Conservation (phyloP, 2,888 invertebrate species). For the Drosophila incognita region DNA sequence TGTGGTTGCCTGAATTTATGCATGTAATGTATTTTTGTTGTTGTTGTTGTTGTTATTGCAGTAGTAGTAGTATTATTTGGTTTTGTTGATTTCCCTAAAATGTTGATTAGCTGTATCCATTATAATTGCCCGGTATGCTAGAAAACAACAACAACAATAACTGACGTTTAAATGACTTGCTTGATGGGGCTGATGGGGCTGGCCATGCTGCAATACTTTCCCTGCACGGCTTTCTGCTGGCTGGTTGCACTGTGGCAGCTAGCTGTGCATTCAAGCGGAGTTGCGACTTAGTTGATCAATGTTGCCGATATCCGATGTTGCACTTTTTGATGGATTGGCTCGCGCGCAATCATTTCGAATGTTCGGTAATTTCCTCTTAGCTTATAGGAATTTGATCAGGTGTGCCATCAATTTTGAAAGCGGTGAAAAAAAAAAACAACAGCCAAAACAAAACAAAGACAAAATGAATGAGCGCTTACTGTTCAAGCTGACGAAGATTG, state of each 20-base stretch:
- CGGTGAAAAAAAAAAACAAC: background rate
- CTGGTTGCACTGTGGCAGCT: slow-evolving; percentile 21
- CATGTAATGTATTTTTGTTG: slow-evolving; percentile 23
- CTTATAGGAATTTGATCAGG: slow-evolving; percentile 61
- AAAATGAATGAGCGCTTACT: slow-evolving; percentile 12
- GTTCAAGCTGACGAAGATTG: slow-evolving; percentile 3
- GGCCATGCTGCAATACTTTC: slow-evolving; percentile 54
- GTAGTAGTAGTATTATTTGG: slow-evolving; percentile 31
- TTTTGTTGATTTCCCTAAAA: slow-evolving; percentile 77
- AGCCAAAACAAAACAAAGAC: slow-evolving; percentile 4
- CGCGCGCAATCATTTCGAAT: slow-evolving; percentile 39
- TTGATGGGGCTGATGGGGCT: slow-evolving; percentile 49
- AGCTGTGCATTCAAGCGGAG: slow-evolving; percentile 54
- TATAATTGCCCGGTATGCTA: slow-evolving; percentile 75
- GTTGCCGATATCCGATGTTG: slow-evolving; percentile 45
- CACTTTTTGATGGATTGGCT: slow-evolving; percentile 51
- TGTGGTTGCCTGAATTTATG: slow-evolving; percentile 54
- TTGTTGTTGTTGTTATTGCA: slow-evolving; percentile 12
- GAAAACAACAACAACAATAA: slow-evolving; percentile 60
- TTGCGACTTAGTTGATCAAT: slow-evolving; percentile 36
- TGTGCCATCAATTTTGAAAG: slow-evolving; percentile 55
- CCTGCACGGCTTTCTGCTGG: slow-evolving; percentile 43
- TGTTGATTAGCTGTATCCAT: slow-evolving; percentile 78
- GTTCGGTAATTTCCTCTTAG: slow-evolving; percentile 55
- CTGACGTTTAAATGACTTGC: slow-evolving; percentile 57